Conservation (phyloP, 1,140 invertebrate species). For the Augochlora pura region DNA sequence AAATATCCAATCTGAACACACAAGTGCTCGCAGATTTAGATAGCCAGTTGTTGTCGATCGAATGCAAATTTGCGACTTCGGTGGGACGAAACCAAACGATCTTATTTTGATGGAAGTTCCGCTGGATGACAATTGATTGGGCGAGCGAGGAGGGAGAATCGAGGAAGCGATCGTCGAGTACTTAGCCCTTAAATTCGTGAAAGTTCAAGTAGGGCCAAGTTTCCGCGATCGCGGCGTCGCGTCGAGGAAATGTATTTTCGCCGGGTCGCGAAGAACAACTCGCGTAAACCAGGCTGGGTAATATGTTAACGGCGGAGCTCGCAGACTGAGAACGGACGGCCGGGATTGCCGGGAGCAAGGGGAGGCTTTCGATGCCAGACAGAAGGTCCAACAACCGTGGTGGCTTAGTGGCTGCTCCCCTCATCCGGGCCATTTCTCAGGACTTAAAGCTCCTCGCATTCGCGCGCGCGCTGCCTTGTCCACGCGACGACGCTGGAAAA, state of each 20-base stretch:
- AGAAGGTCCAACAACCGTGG: constrained; percentile 53
- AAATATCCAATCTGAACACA: too few species aligned
- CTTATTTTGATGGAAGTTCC: too few species aligned
- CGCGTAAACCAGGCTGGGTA: not conserved
- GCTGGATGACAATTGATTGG: too few species aligned
- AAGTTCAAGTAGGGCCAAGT: not conserved
- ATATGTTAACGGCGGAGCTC: constrained; percentile 39
- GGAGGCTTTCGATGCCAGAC: constrained; percentile 46
- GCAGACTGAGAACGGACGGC: constrained; percentile 47
- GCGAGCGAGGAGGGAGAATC: not conserved
- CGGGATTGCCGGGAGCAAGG: constrained; percentile 1
- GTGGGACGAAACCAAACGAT: too few species aligned
- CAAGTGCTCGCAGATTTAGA: too few species aligned
- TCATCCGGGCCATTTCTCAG: constrained; percentile 56
- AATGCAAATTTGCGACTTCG: too few species aligned
- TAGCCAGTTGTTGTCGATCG: too few species aligned
- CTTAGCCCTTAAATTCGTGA: not conserved
- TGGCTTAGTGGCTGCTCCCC: constrained; percentile 51
- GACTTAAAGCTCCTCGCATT: constrained; percentile 43
- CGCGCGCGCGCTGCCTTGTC: constrained; percentile 29
- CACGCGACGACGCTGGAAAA: constrained; percentile 20
- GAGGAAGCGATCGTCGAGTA: not conserved
- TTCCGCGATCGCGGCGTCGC: not conserved
- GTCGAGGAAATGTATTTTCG: constrained; percentile 10
- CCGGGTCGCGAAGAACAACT: not conserved